Base-by-base conservation (phyloP, 35 echinoderm and acorn worm species). In the Heliocidaris erythrogramma region DNA sequence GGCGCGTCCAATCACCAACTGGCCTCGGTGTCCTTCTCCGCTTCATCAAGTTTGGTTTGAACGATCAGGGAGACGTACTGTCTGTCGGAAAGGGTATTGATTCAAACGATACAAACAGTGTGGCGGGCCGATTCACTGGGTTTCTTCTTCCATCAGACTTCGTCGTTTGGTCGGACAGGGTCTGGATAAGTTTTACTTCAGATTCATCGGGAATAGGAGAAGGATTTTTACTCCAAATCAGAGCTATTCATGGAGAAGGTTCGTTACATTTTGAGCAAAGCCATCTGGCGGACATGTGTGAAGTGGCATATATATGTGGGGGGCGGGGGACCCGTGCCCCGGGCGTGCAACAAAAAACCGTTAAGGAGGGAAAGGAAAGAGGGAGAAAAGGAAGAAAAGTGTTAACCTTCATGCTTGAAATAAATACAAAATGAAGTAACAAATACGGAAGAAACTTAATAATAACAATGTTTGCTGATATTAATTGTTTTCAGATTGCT, bases 131-230 rank as follows among this genome's bases (percentile, higher is more conserved):
- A 56, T 56, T 56, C 52, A 56, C 87, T 2, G 87, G 87, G 6
- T 9, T 14, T 27, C 31, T 32, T 89, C 7, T 18, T 32, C 32
- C 30, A 17, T 89, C 87, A 32, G 87, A 89, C 9, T 89, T 89
- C 32, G 87, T 48, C 18, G 87, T 89, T 32, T 89, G 87, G 87
- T 47, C 87, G 16, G 87, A 89, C 12, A 48, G 87, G 31, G 87
- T 48, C 12, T 89, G 87, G 87, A 89, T 89, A 48, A 32, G 87
- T 18, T 89, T 89, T 7, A 47, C 31, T 5, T 35, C 87, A 2
- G 87, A 89, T 27, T 89, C 87, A 47, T 47, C 31, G 17, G 87
- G 31, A 27, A 48, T 89, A 47, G 87, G 87, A 89, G 47, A 16
- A 7, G 87, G 87, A 89, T 32, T 89, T 48, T 2, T 17, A 16